phyloP scores from a whole-genome alignment of 1,140 invertebrate genomes.

The Drosophila quadrilineata region DNA sequence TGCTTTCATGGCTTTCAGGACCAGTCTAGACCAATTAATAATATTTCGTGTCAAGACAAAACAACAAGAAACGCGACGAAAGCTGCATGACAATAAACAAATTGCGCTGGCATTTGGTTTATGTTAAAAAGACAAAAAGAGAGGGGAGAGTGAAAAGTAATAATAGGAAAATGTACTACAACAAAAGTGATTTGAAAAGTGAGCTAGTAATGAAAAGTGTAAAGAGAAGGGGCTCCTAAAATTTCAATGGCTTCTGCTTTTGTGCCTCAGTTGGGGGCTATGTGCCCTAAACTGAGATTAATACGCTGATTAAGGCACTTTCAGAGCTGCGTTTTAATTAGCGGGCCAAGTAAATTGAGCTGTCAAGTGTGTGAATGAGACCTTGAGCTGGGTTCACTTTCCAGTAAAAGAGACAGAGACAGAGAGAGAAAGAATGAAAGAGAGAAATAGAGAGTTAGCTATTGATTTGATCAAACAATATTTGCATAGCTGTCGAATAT shows the following conservation, averaged over 20 bases:
- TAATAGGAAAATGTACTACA: too few species aligned
- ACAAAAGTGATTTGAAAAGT: constrained; percentile 37
- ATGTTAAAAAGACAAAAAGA: constrained; percentile 16
- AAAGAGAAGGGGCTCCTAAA: too few species aligned
- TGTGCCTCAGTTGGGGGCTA: constrained; percentile 21
- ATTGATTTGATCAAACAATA: constrained; percentile 36
- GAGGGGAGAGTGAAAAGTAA: too few species aligned
- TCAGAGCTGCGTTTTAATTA: constrained; percentile 48
- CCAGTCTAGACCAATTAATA: constrained; percentile 72
- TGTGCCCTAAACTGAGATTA: constrained; percentile 55
- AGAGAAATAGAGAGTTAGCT: background rate
- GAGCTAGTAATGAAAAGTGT: constrained; percentile 11
- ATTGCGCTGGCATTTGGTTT: constrained; percentile 53
- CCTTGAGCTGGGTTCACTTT: constrained; percentile 49
- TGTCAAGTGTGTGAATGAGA: constrained; percentile 57
- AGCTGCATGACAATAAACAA: constrained; percentile 50
- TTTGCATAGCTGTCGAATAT: constrained; percentile 45
- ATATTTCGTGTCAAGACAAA: constrained; percentile 70
- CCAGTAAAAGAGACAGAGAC: background rate
- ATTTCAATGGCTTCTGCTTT: constrained; percentile 13
- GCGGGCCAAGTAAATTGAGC: constrained; percentile 52
- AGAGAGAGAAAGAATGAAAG: constrained; percentile 1
- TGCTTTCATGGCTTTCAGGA: constrained; percentile 35
- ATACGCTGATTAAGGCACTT: constrained; percentile 66
- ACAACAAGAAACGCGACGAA: constrained; percentile 54